Evolutionary conservation across 2,888 invertebrate genomes (phyloP).

Genomic region (Patella pellucida): DNA sequence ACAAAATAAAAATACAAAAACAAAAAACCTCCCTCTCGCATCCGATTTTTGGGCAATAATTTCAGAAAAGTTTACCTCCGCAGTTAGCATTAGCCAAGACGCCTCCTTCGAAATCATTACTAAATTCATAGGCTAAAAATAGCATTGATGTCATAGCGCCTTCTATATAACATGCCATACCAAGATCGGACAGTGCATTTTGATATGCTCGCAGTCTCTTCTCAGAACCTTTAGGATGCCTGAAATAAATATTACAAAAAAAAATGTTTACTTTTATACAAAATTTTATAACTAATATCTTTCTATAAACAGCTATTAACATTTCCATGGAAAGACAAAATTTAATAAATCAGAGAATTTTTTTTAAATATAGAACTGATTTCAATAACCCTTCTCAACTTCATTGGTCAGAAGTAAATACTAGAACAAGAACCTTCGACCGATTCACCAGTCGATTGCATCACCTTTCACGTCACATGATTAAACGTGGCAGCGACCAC

Average conservation of each 20-base stretch:
- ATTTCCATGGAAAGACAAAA: neutral
- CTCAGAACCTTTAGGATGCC: constrained; percentile 50
- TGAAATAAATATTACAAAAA: constrained; percentile 23
- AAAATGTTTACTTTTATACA: neutral
- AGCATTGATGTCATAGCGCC: constrained; percentile 59
- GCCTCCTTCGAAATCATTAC: constrained; percentile 56
- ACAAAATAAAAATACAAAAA: too few relatives aligned
- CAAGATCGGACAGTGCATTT: constrained; percentile 45
- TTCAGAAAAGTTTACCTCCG: constrained; percentile 50
- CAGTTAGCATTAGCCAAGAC: constrained; percentile 62
- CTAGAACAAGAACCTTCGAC: too few relatives aligned
- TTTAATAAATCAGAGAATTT: neutral
- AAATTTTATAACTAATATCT: neutral
- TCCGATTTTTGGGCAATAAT: too few relatives aligned
- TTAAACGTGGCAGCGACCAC: too few relatives aligned
- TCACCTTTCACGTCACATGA: too few relatives aligned
- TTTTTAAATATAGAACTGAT: too few relatives aligned
- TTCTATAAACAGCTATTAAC: neutral
- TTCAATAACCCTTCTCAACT: too few relatives aligned
- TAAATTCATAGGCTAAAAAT: constrained; percentile 57
- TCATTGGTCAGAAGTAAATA: too few relatives aligned
- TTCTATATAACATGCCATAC: constrained; percentile 62
- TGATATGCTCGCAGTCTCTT: constrained; percentile 49
- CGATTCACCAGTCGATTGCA: too few relatives aligned
- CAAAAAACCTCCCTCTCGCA: too few relatives aligned